These are phyloP conservation scores for Myotis brandtii DNA, from an alignment of 2,113 vertebrate genomes.

Conservation along the genomic window DNA sequence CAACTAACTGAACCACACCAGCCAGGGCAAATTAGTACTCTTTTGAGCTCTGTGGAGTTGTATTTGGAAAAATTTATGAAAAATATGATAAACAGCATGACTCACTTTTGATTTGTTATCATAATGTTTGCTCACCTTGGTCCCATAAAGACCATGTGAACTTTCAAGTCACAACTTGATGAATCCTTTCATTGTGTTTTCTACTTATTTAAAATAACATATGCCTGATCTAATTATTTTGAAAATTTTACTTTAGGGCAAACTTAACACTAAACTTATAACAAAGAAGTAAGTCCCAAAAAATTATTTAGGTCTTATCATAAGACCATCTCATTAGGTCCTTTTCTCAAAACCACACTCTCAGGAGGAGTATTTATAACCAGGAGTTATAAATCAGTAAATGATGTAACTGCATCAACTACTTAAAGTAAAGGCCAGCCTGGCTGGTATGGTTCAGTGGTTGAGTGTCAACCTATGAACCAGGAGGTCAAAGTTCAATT, in stretches of 20 bases:
- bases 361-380: neutral
- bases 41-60: conserved; percentile 24
- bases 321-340: neutral
- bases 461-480: too few species aligned
- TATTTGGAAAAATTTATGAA: conserved; percentile 22
- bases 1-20: too few species aligned
- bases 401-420: neutral
- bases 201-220: neutral
- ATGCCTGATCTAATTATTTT: neutral
- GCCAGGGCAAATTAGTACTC: neutral
- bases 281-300: conserved; percentile 26
- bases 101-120: conserved; percentile 17
- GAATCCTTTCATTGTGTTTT: neutral
- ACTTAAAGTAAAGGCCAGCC: neutral
- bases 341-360: neutral
- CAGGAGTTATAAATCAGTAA: neutral
- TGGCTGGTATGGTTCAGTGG: too few species aligned
- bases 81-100: conserved; percentile 32
- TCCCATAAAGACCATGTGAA: neutral
- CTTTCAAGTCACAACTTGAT: neutral
- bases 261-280: neutral
- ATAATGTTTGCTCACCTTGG: neutral
- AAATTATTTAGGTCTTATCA: neutral
- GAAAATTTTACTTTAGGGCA: neutral
- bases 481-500: too few species aligned